These are phyloP conservation scores for Poecilus cupreus DNA, from an alignment of 2,888 invertebrate genomes.

Conservation along the genomic window DNA sequence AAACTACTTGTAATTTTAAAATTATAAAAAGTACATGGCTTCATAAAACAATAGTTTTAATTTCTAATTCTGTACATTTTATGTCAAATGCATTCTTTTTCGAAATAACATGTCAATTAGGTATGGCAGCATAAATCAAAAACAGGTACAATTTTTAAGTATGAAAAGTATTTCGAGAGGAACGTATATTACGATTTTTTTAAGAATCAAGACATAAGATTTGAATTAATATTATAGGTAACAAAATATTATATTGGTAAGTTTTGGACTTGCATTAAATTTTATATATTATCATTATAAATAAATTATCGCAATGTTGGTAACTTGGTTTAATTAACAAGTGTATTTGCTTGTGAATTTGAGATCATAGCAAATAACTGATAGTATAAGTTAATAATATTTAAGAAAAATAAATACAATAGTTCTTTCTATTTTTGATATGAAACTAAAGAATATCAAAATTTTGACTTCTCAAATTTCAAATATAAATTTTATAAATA, in stretches of 20 bases:
- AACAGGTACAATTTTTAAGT: constrained; percentile 37
- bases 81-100: constrained; percentile 29
- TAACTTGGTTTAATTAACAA: constrained; percentile 3
- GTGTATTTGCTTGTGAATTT: constrained; percentile 20
- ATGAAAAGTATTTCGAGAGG: background rate
- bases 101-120: constrained; percentile 23
- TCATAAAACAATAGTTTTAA: background rate
- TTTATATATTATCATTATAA: background rate
- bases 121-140: constrained; percentile 12
- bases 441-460: constrained; percentile 21
- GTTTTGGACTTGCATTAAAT: background rate
- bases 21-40: constrained; percentile 7
- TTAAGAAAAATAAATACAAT: background rate
- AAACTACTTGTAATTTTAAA: constrained; percentile 1
- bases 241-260: background rate
- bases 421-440: constrained; percentile 15
- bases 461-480: constrained; percentile 16
- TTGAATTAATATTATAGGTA: background rate
- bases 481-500: constrained; percentile 44
- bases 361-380: constrained; percentile 23
- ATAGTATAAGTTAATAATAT: background rate
- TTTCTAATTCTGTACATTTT: constrained; percentile 5
- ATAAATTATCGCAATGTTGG: background rate
- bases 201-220: background rate
- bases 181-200: background rate